phyloP scores from a whole-genome alignment of 2,113 vertebrate genomes.

The Cygnus atratus region DNA sequence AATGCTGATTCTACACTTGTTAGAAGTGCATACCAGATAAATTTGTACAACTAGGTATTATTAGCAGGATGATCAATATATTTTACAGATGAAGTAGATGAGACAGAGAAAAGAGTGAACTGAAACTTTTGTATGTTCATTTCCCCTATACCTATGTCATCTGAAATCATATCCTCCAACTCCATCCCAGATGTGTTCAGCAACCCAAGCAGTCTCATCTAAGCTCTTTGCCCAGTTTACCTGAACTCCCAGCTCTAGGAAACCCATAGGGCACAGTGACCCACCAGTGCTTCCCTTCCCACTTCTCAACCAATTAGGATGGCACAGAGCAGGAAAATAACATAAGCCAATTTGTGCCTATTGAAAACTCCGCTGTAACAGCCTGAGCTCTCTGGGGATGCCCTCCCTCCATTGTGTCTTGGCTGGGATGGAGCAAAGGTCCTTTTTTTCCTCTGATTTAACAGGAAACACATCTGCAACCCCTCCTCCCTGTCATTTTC shows the following conservation, averaged over 20 bases:
- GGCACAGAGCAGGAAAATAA: not conserved
- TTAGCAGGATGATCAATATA: not conserved
- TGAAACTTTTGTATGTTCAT: not conserved
- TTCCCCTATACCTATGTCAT: rapidly evolving
- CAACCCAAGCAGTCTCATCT: not conserved
- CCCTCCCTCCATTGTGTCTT: conserved; percentile 37
- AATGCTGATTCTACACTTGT: not conserved
- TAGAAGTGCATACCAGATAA: not conserved
- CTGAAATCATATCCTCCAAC: not conserved
- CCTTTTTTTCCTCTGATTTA: conserved; percentile 13
- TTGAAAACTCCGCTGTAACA: not conserved
- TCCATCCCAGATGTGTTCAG: rapidly evolving
- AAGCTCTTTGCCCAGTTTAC: not conserved
- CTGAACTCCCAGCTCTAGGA: not conserved
- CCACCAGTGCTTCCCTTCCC: not conserved
- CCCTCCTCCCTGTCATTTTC: conserved; percentile 45
- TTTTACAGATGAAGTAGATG: not conserved
- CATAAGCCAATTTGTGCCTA: not conserved
- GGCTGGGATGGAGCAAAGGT: conserved; percentile 37
- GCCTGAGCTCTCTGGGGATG: not conserved
- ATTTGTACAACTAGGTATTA: not conserved
- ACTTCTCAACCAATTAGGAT: not conserved
- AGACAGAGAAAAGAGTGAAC: not conserved
- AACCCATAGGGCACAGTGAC: not conserved
- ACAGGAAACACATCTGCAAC: conserved; percentile 34